Percentiles rank a stretch among this genome's conserved stretches.
These are phyloP conservation scores for Pristionchus maxplancki DNA, from an alignment of 2,888 invertebrate genomes.

Conservation along the genomic window DNA sequence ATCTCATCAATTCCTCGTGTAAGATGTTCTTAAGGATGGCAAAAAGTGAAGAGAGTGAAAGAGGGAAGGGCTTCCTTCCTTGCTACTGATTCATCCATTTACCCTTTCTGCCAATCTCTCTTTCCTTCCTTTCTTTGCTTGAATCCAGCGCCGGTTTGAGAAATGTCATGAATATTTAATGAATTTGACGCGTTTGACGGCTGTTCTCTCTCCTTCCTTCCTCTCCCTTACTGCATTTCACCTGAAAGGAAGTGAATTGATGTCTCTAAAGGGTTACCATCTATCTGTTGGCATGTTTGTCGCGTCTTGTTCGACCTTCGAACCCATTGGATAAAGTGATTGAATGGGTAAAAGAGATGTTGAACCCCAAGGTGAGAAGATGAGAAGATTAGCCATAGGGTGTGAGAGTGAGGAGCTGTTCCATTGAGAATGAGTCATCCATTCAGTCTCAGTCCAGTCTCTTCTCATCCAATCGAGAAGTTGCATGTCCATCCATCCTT, in stretches of 20 bases:
- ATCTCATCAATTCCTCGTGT: not conserved
- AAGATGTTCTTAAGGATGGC: not conserved
- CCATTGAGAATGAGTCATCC: not conserved
- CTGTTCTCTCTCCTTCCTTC: not conserved
- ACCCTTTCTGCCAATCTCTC: constrained; percentile 33
- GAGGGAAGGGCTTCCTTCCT: constrained; percentile 35
- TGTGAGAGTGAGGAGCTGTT: not conserved
- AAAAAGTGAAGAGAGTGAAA: constrained; percentile 26
- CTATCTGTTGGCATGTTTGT: not conserved
- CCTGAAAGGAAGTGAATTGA: not conserved
- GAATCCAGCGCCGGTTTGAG: constrained; percentile 20
- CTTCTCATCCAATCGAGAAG: not conserved
- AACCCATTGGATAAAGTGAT: not conserved
- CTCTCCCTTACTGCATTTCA: constrained; percentile 13
- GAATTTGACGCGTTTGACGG: constrained; percentile 13
- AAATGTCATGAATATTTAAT: constrained; percentile 32
- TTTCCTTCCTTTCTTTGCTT: constrained; percentile 23
- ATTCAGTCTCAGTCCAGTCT: not conserved
- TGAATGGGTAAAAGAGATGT: not conserved
- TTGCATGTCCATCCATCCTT: constrained; percentile 5
- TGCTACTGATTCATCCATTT: constrained; percentile 20
- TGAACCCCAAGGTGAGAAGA: constrained; percentile 17
- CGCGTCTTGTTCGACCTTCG: not conserved
- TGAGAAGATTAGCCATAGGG: constrained; percentile 34
- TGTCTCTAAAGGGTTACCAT: not conserved